Evolutionary conservation across 2,797 vertebrate species (phyloP).

Genomic region (Urocyon cinereoargenteus): DNA sequence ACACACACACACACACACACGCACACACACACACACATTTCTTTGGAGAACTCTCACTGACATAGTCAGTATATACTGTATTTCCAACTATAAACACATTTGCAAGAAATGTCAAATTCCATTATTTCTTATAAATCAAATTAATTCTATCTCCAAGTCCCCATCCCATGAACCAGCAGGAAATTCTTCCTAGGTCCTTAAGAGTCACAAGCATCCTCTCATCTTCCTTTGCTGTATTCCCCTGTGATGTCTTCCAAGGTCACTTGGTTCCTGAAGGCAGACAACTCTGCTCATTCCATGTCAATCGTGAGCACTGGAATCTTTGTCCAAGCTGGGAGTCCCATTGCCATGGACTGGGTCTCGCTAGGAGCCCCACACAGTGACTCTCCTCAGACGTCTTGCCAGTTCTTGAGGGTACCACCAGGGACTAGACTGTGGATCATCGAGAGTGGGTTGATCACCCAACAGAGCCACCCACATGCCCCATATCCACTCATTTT

Average conservation of each 20-base stretch:
- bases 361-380: neutral
- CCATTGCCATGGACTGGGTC: neutral
- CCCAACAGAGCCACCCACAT: neutral
- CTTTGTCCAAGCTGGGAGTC: neutral
- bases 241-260: neutral
- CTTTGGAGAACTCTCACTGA: neutral
- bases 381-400: neutral
- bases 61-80: neutral
- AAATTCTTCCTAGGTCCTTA: neutral
- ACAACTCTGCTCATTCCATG: neutral
- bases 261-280: neutral
- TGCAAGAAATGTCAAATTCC: neutral
- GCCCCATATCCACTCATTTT: neutral
- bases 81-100: neutral
- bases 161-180: neutral
- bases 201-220: neutral
- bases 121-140: slow-evolving; percentile 11
- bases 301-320: neutral
- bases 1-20: neutral
- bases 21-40: neutral
- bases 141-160: slow-evolving; percentile 14
- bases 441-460: neutral
- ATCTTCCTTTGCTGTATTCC: neutral
- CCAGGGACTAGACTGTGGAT: neutral
- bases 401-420: neutral